phyloP scores from a whole-genome alignment of 2,888 invertebrate species.

The Synanthedon andrenaeformis region DNA sequence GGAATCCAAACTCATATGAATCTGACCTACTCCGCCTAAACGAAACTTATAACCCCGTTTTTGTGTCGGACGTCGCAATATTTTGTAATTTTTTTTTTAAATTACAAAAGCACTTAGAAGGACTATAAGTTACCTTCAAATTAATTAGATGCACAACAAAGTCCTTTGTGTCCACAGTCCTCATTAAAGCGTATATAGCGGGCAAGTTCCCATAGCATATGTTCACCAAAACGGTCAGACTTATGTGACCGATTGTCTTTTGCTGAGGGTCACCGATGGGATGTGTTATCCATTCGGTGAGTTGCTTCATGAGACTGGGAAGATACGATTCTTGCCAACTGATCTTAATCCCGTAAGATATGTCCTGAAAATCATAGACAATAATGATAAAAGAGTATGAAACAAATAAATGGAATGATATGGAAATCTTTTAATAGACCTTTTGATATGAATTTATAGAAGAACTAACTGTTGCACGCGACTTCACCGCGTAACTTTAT shows the following conservation, averaged over 20 bases:
- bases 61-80: too few relatives aligned
- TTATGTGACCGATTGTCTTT: constrained; percentile 56
- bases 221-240: constrained; percentile 80
- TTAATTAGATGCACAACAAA: constrained; percentile 73
- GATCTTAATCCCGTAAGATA: constrained; percentile 83
- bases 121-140: constrained; percentile 57
- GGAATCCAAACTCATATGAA: too few relatives aligned
- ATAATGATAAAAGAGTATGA: neutral
- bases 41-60: too few relatives aligned
- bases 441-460: neutral
- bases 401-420: neutral
- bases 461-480: too few relatives aligned
- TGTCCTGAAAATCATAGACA: constrained; percentile 64
- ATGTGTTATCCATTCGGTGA: constrained; percentile 74
- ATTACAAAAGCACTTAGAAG: too few relatives aligned
- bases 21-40: too few relatives aligned
- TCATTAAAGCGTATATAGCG: constrained; percentile 78
- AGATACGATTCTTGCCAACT: constrained; percentile 85
- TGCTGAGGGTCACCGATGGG: constrained; percentile 55
- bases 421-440: neutral
- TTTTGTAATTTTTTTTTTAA: too few relatives aligned
- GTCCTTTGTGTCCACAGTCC: constrained; percentile 77
- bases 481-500: too few relatives aligned
- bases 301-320: constrained; percentile 73
- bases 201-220: constrained; percentile 83